These are phyloP conservation scores for Drosophila suzukii DNA, from an alignment of 1,140 invertebrate species.

Conservation along the genomic window DNA sequence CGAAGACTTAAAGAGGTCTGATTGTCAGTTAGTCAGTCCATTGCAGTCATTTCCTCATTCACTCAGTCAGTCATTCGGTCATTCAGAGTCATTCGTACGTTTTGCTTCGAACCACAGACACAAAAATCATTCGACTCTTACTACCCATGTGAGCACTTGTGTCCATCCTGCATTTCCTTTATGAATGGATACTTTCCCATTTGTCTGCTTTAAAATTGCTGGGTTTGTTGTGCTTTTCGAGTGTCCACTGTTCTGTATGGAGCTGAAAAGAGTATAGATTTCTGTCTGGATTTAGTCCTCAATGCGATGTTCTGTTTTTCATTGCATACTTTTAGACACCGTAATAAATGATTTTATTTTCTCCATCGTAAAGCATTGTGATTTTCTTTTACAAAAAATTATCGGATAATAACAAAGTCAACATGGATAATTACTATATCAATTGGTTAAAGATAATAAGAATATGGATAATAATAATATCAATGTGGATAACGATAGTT, in stretches of 20 bases:
- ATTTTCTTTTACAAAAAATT: no score
- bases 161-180: background rate
- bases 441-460: no score
- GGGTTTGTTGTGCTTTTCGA: slow-evolving; percentile 21
- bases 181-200: slow-evolving; percentile 1
- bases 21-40: slow-evolving; percentile 45
- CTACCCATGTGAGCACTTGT: slow-evolving; percentile 29
- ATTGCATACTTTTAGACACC: no score
- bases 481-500: no score
- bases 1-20: background rate
- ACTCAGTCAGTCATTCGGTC: slow-evolving; percentile 21
- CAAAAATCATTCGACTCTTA: slow-evolving; percentile 37
- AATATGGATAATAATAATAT: no score
- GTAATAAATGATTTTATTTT: no score
- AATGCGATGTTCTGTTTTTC: no score
- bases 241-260: background rate
- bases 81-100: slow-evolving; percentile 13
- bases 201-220: slow-evolving; percentile 22
- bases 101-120: slow-evolving; percentile 14
- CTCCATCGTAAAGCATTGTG: no score
- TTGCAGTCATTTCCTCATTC: slow-evolving; percentile 13
- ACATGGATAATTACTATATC: no score
- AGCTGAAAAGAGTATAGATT: background rate
- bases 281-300: background rate
- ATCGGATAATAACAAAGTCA: no score